Evolutionary conservation across 2,797 vertebrate genomes (phyloP), one percentile per base, ranked within the genome.

Genomic region (Enteromius anoplus): DNA sequence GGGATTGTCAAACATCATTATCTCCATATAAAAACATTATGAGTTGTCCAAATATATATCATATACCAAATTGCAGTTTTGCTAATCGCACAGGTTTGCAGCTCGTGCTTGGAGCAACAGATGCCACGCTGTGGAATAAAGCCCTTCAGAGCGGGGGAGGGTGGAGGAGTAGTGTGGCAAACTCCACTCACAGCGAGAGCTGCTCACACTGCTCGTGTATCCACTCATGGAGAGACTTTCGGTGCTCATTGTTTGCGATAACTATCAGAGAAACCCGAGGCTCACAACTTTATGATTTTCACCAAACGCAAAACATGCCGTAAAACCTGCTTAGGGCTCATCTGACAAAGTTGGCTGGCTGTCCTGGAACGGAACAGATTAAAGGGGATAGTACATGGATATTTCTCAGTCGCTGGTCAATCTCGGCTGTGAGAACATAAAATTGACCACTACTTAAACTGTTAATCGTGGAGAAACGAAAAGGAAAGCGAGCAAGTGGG

Each of bases 111-210:
- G 66, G 85, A 85, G 91, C 92, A 94, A 92, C 94, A 94, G 93
- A 94, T 93, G 93, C 91, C 89, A 80, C 84, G n/a, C 82, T 17
- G 89, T 88, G 89, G 89, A 92, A 92, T 94, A 94, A 95, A 95
- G 93, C 93, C 90, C 83, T 93, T 93, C 93, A 93, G 93, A 90
- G 93, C 89, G 86, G 75, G 8, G 85, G 90, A 90, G 69, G 88
- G 85, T 82, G 49, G 87, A 75, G 60, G 68, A 62, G 90, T 85
- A 89, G 88, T 84, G 82, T 85, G 84, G 77, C 87, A 81, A 89
- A 87, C 84, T 87, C 82, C 86, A 85, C 82, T 71, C 86, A 87
- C 85, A 84, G 86, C 86, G 86, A 88, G 87, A 89, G 80, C 82
- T 83, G 15, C 60, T 83, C 88, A 82, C 83, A 76, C 85, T 71